Evolutionary conservation across 2,797 vertebrate genomes (phyloP).

Genomic region (Schizopygopsis pylzovi): DNA sequence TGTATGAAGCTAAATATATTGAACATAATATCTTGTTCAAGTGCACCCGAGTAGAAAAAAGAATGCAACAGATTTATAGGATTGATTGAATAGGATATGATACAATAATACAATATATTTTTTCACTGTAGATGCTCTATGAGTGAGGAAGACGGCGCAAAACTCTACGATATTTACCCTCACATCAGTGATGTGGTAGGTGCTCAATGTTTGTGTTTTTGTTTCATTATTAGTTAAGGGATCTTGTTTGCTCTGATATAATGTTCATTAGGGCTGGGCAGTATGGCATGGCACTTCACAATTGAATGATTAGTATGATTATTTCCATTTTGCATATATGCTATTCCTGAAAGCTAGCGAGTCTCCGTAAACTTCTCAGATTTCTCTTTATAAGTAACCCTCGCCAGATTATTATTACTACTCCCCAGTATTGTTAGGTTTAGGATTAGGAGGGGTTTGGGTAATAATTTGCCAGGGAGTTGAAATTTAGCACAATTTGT

Average conservation of each 20-base stretch:
- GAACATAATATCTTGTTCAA: background rate
- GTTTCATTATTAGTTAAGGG: background rate
- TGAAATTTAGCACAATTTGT: no score
- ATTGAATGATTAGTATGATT: background rate
- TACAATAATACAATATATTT: slow-evolving; percentile 16
- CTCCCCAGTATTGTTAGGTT: no score
- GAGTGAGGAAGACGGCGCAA: slow-evolving; percentile 96
- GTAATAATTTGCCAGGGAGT: no score
- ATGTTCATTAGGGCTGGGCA: background rate
- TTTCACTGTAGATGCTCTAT: slow-evolving; percentile 89
- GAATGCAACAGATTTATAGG: background rate
- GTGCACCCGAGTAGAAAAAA: background rate
- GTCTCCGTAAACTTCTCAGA: no score
- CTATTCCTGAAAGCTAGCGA: no score
- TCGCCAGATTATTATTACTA: no score
- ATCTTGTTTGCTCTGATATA: background rate
- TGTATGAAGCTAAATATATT: background rate
- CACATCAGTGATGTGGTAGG: slow-evolving; percentile 95
- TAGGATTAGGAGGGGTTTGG: no score
- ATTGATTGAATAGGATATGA: background rate
- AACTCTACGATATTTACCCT: slow-evolving; percentile 95
- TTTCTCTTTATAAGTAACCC: no score
- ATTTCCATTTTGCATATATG: background rate
- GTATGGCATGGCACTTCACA: background rate
- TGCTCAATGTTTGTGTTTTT: slow-evolving; percentile 8